Percentiles rank a stretch among this genome's conserved stretches.
These are phyloP conservation scores for Gastracanthus pulcherrimus DNA, from an alignment of 2,888 invertebrate species.

Conservation along the genomic window DNA sequence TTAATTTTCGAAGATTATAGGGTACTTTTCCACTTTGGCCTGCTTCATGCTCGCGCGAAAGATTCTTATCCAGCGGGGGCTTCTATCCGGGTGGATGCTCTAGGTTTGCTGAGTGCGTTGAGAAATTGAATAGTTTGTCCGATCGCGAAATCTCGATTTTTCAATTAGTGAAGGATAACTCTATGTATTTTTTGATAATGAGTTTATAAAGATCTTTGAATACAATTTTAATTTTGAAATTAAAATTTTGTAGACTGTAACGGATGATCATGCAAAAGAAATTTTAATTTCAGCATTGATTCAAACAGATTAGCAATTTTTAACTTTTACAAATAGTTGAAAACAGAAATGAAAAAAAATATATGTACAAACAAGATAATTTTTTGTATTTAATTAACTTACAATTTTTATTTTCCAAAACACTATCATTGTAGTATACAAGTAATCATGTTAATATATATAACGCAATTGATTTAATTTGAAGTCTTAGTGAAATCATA, in stretches of 20 bases:
- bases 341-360: too few relatives aligned
- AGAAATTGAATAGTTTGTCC: slow-evolving; percentile 14
- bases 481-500: slow-evolving; percentile 4
- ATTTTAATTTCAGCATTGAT: too few relatives aligned
- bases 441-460: not conserved
- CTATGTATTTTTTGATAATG: not conserved
- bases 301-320: too few relatives aligned
- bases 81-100: slow-evolving; percentile 2
- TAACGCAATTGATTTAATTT: not conserved
- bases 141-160: slow-evolving; percentile 15
- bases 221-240: too few relatives aligned
- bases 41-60: too few relatives aligned
- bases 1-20: slow-evolving; percentile 49
- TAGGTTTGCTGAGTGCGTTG: not conserved
- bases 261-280: not conserved
- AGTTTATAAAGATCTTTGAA: not conserved
- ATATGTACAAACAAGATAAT: too few relatives aligned
- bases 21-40: slow-evolving; percentile 40
- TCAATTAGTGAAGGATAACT: too few relatives aligned
- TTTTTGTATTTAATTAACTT: too few relatives aligned
- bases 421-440: not conserved
- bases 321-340: too few relatives aligned
- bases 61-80: slow-evolving; percentile 3
- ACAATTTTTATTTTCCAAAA: not conserved
- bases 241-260: not conserved